Conservation (phyloP, 1,140 invertebrate genomes). For the Leptonema lineaticorne region DNA sequence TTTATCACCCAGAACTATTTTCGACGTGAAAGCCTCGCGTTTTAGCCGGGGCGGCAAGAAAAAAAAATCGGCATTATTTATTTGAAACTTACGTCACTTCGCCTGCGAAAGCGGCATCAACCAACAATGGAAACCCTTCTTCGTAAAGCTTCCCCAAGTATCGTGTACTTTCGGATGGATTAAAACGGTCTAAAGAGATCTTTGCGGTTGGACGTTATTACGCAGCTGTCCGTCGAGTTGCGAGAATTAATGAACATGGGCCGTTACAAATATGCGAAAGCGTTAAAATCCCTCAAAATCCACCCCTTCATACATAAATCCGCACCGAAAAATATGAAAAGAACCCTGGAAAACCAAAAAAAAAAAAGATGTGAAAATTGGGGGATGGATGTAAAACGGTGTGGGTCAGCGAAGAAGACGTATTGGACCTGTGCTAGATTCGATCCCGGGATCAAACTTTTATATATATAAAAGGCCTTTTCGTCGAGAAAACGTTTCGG, state of each 20-base stretch:
- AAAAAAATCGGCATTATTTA: too few species aligned
- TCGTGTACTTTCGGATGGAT: not conserved
- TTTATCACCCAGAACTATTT: not conserved
- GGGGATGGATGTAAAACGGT: too few species aligned
- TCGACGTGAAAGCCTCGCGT: too few species aligned
- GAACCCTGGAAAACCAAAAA: not conserved
- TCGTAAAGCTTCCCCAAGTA: not conserved
- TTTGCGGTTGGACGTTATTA: not conserved
- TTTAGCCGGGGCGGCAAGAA: too few species aligned
- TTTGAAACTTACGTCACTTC: too few species aligned
- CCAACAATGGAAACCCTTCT: not conserved
- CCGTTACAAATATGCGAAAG: not conserved
- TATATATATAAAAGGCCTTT: slow-evolving; percentile 27
- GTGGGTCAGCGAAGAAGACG: not conserved
- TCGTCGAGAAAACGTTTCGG: slow-evolving; percentile 34
- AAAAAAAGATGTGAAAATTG: too few species aligned
- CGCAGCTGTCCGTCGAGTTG: not conserved
- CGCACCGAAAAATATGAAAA: not conserved
- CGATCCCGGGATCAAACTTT: slow-evolving; percentile 37
- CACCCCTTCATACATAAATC: not conserved
- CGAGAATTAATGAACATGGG: not conserved
- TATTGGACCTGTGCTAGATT: slow-evolving; percentile 20
- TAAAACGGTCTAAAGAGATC: not conserved
- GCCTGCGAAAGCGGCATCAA: too few species aligned
- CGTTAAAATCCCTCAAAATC: not conserved